Evolutionary conservation across 2,797 vertebrate species (phyloP), one percentile per base, ranked within the genome.

Genomic region (Scarus forsteni): DNA sequence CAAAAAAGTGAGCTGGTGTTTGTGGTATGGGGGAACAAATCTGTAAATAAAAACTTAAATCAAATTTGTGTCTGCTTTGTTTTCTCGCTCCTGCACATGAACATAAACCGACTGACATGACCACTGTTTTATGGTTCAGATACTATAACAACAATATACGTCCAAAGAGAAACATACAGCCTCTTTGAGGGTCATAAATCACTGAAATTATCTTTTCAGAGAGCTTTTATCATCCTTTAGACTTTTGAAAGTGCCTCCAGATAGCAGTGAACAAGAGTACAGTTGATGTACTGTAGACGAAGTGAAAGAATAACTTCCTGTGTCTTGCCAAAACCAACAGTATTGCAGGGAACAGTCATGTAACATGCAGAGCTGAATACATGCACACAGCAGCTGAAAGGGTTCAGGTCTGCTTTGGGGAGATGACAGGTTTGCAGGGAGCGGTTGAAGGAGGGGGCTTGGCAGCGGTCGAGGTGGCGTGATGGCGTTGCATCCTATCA

Each of bases 1-100:
- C 0, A 19, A 35, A 60, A 12, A 52, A 18, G 43, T 40, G 14
- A 54, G 27, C 52, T 63, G 59, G 52, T 70, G 53, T 62, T 70
- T 82, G 43, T 77, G 72, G 52, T 72, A 51, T 86, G 15, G 15
- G 61, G 13, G 46, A 11, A 39, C 70, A 61, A 78, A 88, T 82
- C 59, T 85, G 77, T 88, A 83, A 92, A 92, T 92, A 92, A 92
- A 91, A 78, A 81, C 14, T 50, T 79, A 18, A 62, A 49, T 76
- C 15, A 61, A 53, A 27, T 5, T 44, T 55, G 8, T 16, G 43
- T 79, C 50, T 52, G 27, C 50, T 65, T 54, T 52, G 57, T 52
- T 66, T 81, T 77, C 3, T 60, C 43, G 3, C 38, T 70, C 19
- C 4, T 8, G 46, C 4, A 50, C 39, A n/a, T 38, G 3, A 39